A percentile compares a stretch with the other conserved stretches of the same genome.
Conservation (phyloP, 2,797 vertebrate species). For the Manis javanica region DNA sequence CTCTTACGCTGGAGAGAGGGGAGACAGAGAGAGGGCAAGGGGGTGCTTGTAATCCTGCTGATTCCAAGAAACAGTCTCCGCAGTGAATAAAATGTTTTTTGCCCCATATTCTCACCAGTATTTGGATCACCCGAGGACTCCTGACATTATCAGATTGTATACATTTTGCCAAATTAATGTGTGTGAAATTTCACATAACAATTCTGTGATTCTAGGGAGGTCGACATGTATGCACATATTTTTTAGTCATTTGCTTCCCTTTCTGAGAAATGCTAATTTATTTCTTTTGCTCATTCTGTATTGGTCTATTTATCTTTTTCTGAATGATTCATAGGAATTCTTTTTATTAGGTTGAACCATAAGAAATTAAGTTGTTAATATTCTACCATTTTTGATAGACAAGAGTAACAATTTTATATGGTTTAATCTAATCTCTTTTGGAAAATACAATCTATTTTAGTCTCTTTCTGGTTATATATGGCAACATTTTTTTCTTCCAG, state of each 20-base stretch:
- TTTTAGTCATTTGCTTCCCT: neutral
- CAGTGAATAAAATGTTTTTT: neutral
- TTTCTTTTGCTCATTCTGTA: neutral
- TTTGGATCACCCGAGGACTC: neutral
- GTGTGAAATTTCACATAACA: neutral
- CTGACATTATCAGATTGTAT: neutral
- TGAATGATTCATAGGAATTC: neutral
- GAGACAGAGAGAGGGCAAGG: neutral
- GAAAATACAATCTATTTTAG: neutral
- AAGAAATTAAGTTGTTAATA: neutral
- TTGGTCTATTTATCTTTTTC: neutral
- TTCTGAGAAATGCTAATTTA: neutral
- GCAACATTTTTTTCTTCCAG: neutral
- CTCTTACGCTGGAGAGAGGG: neutral
- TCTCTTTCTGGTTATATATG: neutral
- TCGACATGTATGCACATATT: neutral
- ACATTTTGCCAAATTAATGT: neutral
- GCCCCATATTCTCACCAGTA: neutral
- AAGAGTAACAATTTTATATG: neutral
- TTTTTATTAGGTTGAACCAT: neutral
- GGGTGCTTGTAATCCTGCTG: fast-evolving
- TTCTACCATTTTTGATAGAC: neutral
- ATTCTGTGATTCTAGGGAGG: neutral
- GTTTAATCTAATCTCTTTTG: neutral
- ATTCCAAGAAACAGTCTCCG: neutral